These are phyloP conservation scores for Linnaemya tessellans DNA, from an alignment of 2,888 invertebrate genomes.

Conservation along the genomic window DNA sequence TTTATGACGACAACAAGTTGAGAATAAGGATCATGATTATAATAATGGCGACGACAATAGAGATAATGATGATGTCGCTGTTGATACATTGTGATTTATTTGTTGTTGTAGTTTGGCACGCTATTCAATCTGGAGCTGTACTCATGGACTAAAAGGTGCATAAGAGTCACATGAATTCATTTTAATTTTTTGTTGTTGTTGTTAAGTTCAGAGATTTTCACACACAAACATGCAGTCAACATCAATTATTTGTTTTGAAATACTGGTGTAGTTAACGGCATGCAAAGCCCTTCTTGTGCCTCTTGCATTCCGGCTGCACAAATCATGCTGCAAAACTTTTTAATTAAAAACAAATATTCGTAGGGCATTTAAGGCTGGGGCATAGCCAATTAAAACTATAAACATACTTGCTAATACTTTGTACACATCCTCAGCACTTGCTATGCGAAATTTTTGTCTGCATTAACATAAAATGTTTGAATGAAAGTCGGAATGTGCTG, in stretches of 20 bases:
- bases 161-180: neutral
- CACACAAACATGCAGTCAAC: neutral
- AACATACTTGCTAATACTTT: neutral
- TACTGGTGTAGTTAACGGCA: neutral
- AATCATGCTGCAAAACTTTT: neutral
- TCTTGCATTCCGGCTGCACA: neutral
- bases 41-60: conserved; percentile 45
- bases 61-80: conserved; percentile 40
- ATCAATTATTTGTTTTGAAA: neutral
- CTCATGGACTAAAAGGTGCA: neutral
- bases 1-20: conserved; percentile 30
- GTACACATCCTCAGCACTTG: neutral
- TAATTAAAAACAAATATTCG: conserved; percentile 9
- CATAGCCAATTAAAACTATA: neutral
- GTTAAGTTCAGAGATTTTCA: neutral
- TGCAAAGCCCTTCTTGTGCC: neutral
- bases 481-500: conserved; percentile 34
- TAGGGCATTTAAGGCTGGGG: neutral
- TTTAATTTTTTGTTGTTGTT: neutral
- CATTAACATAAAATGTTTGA: conserved; percentile 22
- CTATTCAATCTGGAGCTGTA: neutral
- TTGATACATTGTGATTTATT: conserved; percentile 55
- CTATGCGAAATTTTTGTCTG: conserved; percentile 4
- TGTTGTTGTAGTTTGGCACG: conserved; percentile 18
- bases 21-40: conserved; percentile 36